Conservation (phyloP, 2,888 invertebrate genomes). For the Desoria tigrina region DNA sequence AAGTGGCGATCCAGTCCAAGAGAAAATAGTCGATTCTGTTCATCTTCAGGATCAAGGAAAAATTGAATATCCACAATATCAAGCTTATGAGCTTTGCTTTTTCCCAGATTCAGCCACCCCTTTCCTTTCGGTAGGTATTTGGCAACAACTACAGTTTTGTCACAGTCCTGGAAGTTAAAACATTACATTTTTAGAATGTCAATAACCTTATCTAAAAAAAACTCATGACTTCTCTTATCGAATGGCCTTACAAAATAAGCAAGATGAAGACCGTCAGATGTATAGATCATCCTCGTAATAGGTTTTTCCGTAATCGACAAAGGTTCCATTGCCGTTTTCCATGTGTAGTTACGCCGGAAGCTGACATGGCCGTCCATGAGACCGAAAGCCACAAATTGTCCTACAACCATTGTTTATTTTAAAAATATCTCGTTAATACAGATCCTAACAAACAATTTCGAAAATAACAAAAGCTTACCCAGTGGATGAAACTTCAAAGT, state of each 20-base stretch:
- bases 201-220: too few relatives aligned
- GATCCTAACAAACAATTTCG: background rate
- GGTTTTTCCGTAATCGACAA: conserved; percentile 23
- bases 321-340: conserved; percentile 29
- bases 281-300: conserved; percentile 41
- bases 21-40: conserved; percentile 62
- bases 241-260: conserved; percentile 42
- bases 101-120: conserved; percentile 64
- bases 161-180: conserved; percentile 5
- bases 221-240: too few relatives aligned
- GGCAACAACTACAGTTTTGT: conserved; percentile 16
- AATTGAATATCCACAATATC: conserved; percentile 64
- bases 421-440: background rate
- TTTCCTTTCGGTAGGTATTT: conserved; percentile 36
- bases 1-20: conserved; percentile 65
- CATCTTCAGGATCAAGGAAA: conserved; percentile 55
- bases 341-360: conserved; percentile 34
- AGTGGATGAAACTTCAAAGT: conserved; percentile 50
- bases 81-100: conserved; percentile 65
- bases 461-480: conserved; percentile 31
- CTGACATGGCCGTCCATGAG: conserved; percentile 30
- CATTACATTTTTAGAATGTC: background rate
- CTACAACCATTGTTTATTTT: conserved; percentile 12
- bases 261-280: conserved; percentile 44
- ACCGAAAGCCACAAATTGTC: conserved; percentile 29